Percentiles rank a stretch among this genome's conserved stretches.
Evolutionary conservation across 2,888 invertebrate genomes (phyloP).

Genomic region (Nephrotoma guestfalica): DNA sequence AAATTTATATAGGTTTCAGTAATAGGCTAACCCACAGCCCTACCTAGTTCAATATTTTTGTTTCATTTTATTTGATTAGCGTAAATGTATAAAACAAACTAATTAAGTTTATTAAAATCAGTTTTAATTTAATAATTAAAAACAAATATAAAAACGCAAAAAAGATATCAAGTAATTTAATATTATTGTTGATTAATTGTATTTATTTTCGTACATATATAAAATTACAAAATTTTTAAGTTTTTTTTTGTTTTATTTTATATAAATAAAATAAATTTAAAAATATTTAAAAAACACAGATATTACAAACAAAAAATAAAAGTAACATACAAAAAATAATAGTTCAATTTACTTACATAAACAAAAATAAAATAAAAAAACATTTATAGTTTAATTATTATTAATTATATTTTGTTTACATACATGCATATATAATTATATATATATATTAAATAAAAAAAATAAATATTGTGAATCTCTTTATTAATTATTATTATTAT

Average conservation of each 20-base stretch:
- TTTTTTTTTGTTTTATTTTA: background rate
- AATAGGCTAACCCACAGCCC: background rate
- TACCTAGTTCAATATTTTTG: background rate
- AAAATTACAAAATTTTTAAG: background rate
- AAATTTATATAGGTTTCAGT: background rate
- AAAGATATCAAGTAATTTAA: background rate
- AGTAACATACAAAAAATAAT: background rate
- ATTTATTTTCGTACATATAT: background rate
- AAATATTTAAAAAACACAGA: background rate
- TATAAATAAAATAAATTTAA: background rate
- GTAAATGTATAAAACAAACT: background rate
- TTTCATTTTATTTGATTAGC: background rate
- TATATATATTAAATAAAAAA: background rate
- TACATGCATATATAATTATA: background rate
- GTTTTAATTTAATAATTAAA: background rate
- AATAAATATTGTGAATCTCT: background rate
- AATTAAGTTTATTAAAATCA: background rate
- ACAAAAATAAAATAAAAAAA: background rate
- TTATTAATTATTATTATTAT: background rate
- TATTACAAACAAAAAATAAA: background rate
- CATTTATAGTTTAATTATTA: background rate
- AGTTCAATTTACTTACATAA: background rate
- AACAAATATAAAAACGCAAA: background rate
- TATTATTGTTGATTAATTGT: background rate
- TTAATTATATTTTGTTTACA: background rate